phyloP scores from a whole-genome alignment of 2,797 vertebrate species.

The Sebastes goodei region DNA sequence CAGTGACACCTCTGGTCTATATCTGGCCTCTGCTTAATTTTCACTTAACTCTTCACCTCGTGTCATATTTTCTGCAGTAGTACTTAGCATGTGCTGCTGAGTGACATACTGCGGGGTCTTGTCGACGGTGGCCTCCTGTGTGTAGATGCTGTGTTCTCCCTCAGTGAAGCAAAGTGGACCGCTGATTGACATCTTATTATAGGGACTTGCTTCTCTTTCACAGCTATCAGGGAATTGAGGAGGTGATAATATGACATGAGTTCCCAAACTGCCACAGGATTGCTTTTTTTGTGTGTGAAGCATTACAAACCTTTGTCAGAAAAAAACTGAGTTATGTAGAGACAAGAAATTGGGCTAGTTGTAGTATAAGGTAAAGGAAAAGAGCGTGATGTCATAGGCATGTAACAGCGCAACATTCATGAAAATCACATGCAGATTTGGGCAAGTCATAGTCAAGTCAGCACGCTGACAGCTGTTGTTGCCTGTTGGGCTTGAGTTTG shows the following conservation, averaged over 20 bases:
- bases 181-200: constrained; percentile 66
- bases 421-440: too few relatives aligned
- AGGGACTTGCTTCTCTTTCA: constrained; percentile 40
- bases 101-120: constrained; percentile 11
- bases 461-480: too few relatives aligned
- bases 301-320: constrained; percentile 17
- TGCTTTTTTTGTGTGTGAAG: not conserved
- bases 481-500: too few relatives aligned
- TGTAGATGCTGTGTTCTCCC: constrained; percentile 29
- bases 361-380: not conserved
- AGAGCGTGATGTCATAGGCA: not conserved
- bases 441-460: too few relatives aligned
- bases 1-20: constrained; percentile 1
- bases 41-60: constrained; percentile 5
- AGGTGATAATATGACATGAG: constrained; percentile 46
- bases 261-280: not conserved
- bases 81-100: constrained; percentile 19
- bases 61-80: not conserved
- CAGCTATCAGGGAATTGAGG: constrained; percentile 36
- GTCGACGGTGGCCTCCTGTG: constrained; percentile 5
- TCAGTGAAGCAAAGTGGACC: constrained; percentile 22
- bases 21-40: not conserved
- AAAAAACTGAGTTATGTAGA: not conserved
- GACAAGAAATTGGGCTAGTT: not conserved
- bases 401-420: not conserved